Percentiles rank a stretch among this genome's conserved stretches.
Conservation (phyloP, 1,140 invertebrate species). For the Copidosoma floridanum region DNA sequence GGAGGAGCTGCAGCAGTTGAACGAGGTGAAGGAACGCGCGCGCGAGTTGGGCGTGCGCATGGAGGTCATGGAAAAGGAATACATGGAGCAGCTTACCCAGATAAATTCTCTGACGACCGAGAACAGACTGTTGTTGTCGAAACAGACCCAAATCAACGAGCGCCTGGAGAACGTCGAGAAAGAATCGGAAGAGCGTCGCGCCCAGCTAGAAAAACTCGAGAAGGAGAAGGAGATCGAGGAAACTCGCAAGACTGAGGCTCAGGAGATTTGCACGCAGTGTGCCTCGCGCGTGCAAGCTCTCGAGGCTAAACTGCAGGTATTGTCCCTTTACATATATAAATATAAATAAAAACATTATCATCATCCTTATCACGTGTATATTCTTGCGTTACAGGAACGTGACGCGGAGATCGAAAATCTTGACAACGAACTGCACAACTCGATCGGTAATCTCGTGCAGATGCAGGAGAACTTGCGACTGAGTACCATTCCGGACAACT, state of each 20-base stretch:
- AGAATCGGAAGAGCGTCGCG: constrained; percentile 43
- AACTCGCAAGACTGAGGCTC: constrained; percentile 11
- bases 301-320: constrained; percentile 66
- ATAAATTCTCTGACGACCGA: constrained; percentile 46
- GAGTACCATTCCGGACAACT: constrained; percentile 30
- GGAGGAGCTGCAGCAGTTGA: constrained; percentile 35
- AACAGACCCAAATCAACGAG: constrained; percentile 47
- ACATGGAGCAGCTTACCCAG: constrained; percentile 44
- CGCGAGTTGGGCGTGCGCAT: constrained; percentile 49
- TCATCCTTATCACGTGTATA: no score
- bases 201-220: constrained; percentile 38
- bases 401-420: constrained; percentile 71
- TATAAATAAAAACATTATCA: no score
- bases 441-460: constrained; percentile 56
- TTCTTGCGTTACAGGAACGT: no score
- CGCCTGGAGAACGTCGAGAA: constrained; percentile 48
- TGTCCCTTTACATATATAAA: no score
- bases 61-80: constrained; percentile 53
- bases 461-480: constrained; percentile 43
- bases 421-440: constrained; percentile 65
- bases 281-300: constrained; percentile 40
- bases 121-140: constrained; percentile 45
- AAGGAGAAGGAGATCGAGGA: constrained; percentile 29
- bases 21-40: constrained; percentile 45
- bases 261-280: constrained; percentile 40